Evolutionary conservation across 1,140 invertebrate species (phyloP).

Genomic region (Neodiprion fabricii): DNA sequence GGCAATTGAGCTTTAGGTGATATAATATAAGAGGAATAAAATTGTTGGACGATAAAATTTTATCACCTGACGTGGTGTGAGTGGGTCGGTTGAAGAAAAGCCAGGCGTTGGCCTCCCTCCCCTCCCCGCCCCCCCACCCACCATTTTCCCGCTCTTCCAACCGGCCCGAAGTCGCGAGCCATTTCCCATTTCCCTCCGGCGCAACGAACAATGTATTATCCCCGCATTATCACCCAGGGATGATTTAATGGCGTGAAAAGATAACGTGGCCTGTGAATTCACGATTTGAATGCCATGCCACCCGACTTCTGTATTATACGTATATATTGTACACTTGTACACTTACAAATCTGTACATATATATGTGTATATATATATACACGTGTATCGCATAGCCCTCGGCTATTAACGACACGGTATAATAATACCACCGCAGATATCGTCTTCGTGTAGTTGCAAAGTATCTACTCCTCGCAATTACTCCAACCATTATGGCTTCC

Average conservation of each 20-base stretch:
- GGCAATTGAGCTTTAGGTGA: not conserved
- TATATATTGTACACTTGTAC: too few species aligned
- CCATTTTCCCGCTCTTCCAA: not conserved
- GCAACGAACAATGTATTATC: not conserved
- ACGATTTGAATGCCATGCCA: not conserved
- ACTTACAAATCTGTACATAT: too few species aligned
- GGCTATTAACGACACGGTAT: not conserved
- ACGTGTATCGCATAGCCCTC: too few species aligned
- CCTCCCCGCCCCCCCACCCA: too few species aligned
- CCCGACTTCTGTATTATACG: not conserved
- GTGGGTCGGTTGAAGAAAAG: too few species aligned
- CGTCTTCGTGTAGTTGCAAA: too few species aligned
- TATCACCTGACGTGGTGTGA: not conserved
- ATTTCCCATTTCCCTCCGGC: too few species aligned
- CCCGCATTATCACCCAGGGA: not conserved
- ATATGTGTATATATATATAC: too few species aligned
- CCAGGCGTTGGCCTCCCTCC: too few species aligned
- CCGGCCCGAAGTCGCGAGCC: too few species aligned
- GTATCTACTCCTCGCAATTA: not conserved
- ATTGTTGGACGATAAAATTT: not conserved
- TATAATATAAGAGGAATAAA: not conserved
- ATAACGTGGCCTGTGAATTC: not conserved
- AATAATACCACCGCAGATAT: not conserved
- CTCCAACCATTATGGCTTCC: not conserved
- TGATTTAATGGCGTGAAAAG: conserved; percentile 3